Evolutionary conservation across 2,888 invertebrate genomes (phyloP).

Genomic region (Gisinianus flammeolus): DNA sequence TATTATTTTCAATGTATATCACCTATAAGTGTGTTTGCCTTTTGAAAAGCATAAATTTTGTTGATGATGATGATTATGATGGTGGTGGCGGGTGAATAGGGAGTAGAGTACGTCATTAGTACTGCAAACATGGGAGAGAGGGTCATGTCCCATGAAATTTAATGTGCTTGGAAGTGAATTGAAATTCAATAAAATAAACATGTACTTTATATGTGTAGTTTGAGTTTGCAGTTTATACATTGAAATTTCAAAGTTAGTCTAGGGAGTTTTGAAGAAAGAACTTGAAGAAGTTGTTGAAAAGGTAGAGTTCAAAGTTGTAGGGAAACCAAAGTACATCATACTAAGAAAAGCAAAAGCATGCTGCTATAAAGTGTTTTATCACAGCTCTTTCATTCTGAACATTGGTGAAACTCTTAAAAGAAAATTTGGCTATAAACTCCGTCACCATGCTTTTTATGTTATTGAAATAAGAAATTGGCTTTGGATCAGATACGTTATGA

Average conservation of each 20-base stretch:
- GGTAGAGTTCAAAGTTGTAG: too few species aligned
- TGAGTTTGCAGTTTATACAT: background rate
- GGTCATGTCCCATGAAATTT: conserved; percentile 30
- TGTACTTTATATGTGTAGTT: conserved; percentile 1
- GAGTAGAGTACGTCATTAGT: too few species aligned
- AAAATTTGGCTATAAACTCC: too few species aligned
- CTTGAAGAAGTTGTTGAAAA: background rate
- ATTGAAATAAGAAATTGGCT: background rate
- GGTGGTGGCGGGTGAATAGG: too few species aligned
- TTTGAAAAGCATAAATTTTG: background rate
- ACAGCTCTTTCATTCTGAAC: background rate
- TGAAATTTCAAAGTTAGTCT: conserved; percentile 22
- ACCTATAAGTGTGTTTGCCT: background rate
- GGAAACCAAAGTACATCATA: background rate
- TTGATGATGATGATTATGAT: background rate
- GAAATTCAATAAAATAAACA: conserved; percentile 38
- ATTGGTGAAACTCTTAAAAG: too few species aligned
- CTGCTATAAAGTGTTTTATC: conserved; percentile 3
- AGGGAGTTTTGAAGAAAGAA: background rate
- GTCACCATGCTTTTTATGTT: too few species aligned
- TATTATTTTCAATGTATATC: background rate
- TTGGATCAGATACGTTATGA: background rate
- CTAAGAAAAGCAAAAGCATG: background rate
- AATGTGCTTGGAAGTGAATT: conserved; percentile 29
- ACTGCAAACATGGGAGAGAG: background rate